These are phyloP conservation scores for Oscheius onirici DNA, from an alignment of 2,888 invertebrate genomes.

Conservation along the genomic window DNA sequence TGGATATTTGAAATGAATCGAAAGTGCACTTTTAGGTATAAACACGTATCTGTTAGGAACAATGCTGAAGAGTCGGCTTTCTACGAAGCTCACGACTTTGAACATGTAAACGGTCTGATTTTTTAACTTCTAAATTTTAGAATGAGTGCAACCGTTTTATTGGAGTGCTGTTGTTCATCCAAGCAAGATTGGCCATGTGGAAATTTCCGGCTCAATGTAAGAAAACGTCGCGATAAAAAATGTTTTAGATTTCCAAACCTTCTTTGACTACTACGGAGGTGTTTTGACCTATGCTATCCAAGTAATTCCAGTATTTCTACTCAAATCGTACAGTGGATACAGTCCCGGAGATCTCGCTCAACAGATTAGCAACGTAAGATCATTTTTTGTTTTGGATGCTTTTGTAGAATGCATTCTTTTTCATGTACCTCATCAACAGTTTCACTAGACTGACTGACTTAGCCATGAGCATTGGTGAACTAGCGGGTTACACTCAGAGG, in stretches of 20 bases:
- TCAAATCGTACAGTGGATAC: constrained; percentile 72
- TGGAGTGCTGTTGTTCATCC: constrained; percentile 20
- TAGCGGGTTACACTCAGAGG: constrained; percentile 75
- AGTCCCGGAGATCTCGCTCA: constrained; percentile 35
- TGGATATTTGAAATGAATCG: constrained; percentile 12
- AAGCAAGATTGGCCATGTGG: constrained; percentile 42
- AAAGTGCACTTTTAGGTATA: constrained; percentile 47
- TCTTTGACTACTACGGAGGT: constrained; percentile 76
- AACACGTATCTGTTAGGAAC: constrained; percentile 61
- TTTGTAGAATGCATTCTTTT: constrained; percentile 76
- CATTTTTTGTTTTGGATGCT: neutral
- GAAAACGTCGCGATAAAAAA: neutral
- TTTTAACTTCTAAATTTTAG: constrained; percentile 26
- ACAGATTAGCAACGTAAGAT: constrained; percentile 63
- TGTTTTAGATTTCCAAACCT: constrained; percentile 69
- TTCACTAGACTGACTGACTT: constrained; percentile 76
- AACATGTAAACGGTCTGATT: constrained; percentile 13
- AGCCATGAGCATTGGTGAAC: constrained; percentile 73
- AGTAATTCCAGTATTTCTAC: constrained; percentile 74
- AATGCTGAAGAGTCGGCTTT: constrained; percentile 59
- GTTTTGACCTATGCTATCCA: constrained; percentile 76
- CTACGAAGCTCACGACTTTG: constrained; percentile 47
- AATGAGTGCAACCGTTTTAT: constrained; percentile 70
- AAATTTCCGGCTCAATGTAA: constrained; percentile 53
- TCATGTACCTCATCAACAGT: constrained; percentile 76